These are phyloP conservation scores for Colletes gigas DNA, from an alignment of 1,140 invertebrate species.

Conservation along the genomic window DNA sequence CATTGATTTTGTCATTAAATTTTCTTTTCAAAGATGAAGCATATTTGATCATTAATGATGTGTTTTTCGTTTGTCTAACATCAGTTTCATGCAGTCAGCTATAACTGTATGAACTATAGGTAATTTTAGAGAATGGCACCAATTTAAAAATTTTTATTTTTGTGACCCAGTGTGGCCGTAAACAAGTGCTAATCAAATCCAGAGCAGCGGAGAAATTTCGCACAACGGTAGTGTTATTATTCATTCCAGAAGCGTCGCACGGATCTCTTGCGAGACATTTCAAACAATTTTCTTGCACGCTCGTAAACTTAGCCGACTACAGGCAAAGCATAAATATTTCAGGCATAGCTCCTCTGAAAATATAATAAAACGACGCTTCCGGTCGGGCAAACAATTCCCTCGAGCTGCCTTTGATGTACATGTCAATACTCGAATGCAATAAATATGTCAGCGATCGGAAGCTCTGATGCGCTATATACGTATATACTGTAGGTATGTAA, in stretches of 20 bases:
- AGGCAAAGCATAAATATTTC: constrained; percentile 16
- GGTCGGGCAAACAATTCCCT: not conserved
- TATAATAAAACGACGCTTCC: not conserved
- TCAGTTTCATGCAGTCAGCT: too few species aligned
- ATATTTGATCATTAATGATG: too few species aligned
- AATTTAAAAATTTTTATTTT: too few species aligned
- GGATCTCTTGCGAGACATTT: constrained; percentile 37
- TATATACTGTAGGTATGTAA: not conserved
- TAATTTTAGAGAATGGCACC: too few species aligned
- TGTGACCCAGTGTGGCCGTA: too few species aligned
- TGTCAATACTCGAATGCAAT: not conserved
- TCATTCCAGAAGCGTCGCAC: constrained; percentile 24
- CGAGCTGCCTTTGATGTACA: not conserved
- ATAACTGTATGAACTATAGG: too few species aligned
- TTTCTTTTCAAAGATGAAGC: too few species aligned
- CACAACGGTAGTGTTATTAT: constrained; percentile 45
- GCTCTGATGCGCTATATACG: not conserved
- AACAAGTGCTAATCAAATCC: too few species aligned
- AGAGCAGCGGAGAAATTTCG: not conserved
- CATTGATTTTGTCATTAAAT: too few species aligned
- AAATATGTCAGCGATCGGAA: not conserved
- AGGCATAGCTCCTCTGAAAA: not conserved
- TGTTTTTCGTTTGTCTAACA: too few species aligned
- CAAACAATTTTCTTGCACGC: constrained; percentile 43
- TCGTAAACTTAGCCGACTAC: constrained; percentile 19